Conservation (phyloP, 2,113 vertebrate genomes). For the Parus major region DNA sequence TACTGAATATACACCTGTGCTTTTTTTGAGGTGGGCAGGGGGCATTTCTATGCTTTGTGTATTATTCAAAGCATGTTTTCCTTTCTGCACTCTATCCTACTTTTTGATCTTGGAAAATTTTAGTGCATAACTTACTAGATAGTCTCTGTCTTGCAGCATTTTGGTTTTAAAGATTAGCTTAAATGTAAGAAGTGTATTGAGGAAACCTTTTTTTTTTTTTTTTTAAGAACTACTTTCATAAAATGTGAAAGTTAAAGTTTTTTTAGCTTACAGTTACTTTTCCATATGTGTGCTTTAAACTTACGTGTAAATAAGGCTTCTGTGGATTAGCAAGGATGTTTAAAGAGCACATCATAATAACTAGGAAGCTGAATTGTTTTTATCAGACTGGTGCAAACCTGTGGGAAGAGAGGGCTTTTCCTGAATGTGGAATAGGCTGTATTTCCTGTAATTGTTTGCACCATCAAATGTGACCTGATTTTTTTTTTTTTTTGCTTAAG, state of each 20-base stretch:
- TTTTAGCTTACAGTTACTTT: conserved; percentile 22
- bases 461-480: conserved; percentile 58
- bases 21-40: not conserved
- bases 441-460: conserved; percentile 76
- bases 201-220: not conserved
- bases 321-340: conserved; percentile 58
- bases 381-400: conserved; percentile 69
- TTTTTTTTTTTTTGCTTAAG: not conserved
- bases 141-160: not conserved
- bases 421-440: conserved; percentile 55
- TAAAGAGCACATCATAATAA: conserved; percentile 64
- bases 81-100: not conserved
- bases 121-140: not conserved
- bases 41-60: not conserved
- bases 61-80: not conserved
- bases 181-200: not conserved
- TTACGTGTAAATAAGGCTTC: conserved; percentile 29
- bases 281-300: conserved; percentile 5
- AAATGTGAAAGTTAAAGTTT: not conserved
- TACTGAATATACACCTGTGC: not conserved
- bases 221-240: not conserved
- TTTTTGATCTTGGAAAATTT: not conserved
- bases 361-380: conserved; percentile 70
- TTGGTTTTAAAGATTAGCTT: not conserved
- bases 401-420: conserved; percentile 71